Evolutionary conservation across 2,797 vertebrate genomes (phyloP).

Genomic region (Nyctibius grandis): DNA sequence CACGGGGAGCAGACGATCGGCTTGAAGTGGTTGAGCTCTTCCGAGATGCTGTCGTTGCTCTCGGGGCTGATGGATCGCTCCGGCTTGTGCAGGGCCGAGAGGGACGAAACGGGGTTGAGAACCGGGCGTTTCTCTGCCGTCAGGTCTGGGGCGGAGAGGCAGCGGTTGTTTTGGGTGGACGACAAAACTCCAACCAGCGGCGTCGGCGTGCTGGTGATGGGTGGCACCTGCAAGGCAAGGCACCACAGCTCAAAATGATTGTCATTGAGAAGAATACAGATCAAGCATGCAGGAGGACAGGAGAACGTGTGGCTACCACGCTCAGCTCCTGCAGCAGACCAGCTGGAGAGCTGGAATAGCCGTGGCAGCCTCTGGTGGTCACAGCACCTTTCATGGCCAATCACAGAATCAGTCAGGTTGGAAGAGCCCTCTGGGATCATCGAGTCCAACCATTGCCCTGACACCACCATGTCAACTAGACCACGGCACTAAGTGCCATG

Average conservation of each 20-base stretch:
- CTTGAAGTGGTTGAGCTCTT: conserved; percentile 97
- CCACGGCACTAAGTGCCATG: too few species aligned
- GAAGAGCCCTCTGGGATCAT: too few species aligned
- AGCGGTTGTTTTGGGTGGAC: conserved; percentile 89
- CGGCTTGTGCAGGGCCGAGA: conserved; percentile 66
- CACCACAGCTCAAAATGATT: background rate
- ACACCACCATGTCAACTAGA: too few species aligned
- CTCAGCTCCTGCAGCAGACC: background rate
- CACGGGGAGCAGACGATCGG: conserved; percentile 96
- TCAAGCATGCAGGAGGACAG: background rate
- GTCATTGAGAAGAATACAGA: accelerated
- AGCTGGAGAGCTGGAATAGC: background rate
- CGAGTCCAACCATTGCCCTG: too few species aligned
- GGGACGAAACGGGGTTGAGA: conserved; percentile 58
- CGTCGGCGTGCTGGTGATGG: background rate
- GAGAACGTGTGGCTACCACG: accelerated
- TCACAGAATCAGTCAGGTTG: too few species aligned
- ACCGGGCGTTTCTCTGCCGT: conserved; percentile 76
- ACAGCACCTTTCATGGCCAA: accelerated
- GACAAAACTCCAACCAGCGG: conserved; percentile 84
- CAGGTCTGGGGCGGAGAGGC: conserved; percentile 85
- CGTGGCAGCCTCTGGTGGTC: background rate
- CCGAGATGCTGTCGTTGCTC: conserved; percentile 98
- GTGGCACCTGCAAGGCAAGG: conserved; percentile 62
- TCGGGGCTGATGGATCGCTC: conserved; percentile 93